Base-by-base conservation (phyloP, 2,113 vertebrate species). In the Cyrtonyx montezumae region DNA sequence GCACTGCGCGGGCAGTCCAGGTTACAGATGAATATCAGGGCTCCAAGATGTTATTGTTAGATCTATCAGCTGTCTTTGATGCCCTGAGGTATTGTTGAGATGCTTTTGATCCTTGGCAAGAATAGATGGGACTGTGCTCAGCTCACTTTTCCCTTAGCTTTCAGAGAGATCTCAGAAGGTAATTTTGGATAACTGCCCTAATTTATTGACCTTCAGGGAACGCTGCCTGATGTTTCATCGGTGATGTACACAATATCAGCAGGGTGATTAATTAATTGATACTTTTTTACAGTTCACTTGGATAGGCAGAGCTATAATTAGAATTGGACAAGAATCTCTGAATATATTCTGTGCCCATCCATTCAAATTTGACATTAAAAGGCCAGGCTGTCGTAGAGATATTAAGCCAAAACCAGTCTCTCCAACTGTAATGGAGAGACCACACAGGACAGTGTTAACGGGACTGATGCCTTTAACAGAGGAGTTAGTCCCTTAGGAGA, bases 61-160 rank as follows among this genome's bases (percentile, higher is more conserved):
- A 96, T 95, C 96, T 94, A 86, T 94, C 94, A 94, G 84, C 91
- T 94, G 91, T 92, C 94, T 96, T 95, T 96, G 94, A 95, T 96
- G 93, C 94, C 91, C 90, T 76, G 91, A 96, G 94, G 91, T 96
- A 96, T 96, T 96, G 95, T 94, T 94, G 94, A 95, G 87, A 23
- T 91, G 91, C 85, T 95, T 96, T 95, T 96, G 91, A 95, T 94
- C 93, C 93, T 89, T 48, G 0, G 79, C 73, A 91, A 95, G 95
- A 96, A 94, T 94, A 96, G 95, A 93, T 92, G 76, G 95, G 93
- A 94, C 95, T 95, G 71, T 83, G 93, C 91, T 96, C 89, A 65
- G 79, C 71, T 95, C 87, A 68, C 93, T 94, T 94, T 96, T 87
- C 73, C 91, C 79, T 96, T 55, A 76, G 85, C 85, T 96, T 95